A percentile compares a stretch with the other conserved stretches of the same genome.
These are phyloP conservation scores for Gymnosoma rotundatum DNA, from an alignment of 2,888 invertebrate species.

Conservation along the genomic window DNA sequence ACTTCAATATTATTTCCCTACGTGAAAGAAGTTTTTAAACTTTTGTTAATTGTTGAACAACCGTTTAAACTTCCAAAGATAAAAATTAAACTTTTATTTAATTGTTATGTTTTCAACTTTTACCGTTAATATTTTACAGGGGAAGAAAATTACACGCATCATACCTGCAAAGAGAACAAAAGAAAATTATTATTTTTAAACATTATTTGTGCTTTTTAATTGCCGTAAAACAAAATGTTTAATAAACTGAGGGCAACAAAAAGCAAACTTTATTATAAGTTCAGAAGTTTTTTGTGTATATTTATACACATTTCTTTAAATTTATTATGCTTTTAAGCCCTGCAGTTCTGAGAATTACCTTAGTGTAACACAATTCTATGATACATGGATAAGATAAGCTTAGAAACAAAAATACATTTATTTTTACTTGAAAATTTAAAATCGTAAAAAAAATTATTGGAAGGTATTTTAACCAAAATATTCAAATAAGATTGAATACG, in stretches of 20 bases:
- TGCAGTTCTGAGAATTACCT: neutral
- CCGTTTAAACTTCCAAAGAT: too few species aligned
- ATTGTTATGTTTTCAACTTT: neutral
- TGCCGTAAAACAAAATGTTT: constrained; percentile 35
- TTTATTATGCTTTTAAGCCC: neutral
- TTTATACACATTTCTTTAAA: neutral
- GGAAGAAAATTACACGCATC: constrained; percentile 2
- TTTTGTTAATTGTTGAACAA: too few species aligned
- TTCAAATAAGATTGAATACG: too few species aligned
- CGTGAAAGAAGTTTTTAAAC: too few species aligned
- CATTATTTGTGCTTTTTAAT: constrained; percentile 37
- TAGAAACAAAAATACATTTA: too few species aligned
- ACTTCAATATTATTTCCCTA: too few species aligned
- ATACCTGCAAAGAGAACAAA: constrained; percentile 57
- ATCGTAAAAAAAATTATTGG: too few species aligned
- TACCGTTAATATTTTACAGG: neutral
- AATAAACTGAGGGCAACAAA: neutral
- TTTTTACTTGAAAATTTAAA: too few species aligned
- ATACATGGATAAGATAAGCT: too few species aligned
- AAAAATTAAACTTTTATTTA: neutral
- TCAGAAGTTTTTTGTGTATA: neutral
- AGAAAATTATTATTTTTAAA: constrained; percentile 16
- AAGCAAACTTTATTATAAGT: constrained; percentile 9
- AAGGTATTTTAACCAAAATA: too few species aligned
- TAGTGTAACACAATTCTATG: too few species aligned